Evolutionary conservation across 2,797 vertebrate species (phyloP), one percentile per base, ranked within the genome.

Genomic region (Falco concolor): DNA sequence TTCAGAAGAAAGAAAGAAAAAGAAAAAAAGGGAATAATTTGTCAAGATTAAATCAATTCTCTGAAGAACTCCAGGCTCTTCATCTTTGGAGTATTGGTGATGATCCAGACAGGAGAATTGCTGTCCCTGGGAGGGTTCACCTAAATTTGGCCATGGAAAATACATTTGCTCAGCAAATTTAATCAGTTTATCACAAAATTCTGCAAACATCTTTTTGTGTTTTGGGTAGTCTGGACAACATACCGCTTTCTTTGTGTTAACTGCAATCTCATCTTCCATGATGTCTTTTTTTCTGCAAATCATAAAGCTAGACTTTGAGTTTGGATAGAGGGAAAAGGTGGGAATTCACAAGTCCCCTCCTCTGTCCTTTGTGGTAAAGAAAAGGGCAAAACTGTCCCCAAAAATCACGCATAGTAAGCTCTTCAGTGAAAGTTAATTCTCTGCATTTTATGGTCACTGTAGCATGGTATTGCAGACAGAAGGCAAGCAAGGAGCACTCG

Each of bases 31-130:
- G 7, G 38, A 25, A 61, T 82, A 65, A 84, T 89, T 86, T 79
- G 54, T 91, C 63, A 79, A 96, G 90, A 93, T 97, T 93, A 92
- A 92, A 95, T 95, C 65, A 91, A 53, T 49, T 34, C 54, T 90
- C n/a, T 97, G 95, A 95, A 96, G 74, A 93, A 90, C 72, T 94
- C 89, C 95, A 96, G 95, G 53, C 86, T 89, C 68, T 78, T 92
- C 54, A 54, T 94, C 77, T 92, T 75, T 14, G 40, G 81, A 87
- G 74, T 28, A 5, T 21, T 94, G 95, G 78, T 93, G 64, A 56
- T 80, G 81, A 85, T 95, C 95, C 90, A 95, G 61, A 80, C 56
- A 78, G 76, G 76, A 95, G 60, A 91, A 85, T 67, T 93, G 90
- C 84, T 93, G 92, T 94, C 57, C 45, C 75, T 96, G 84, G 68